Evolutionary conservation across 2,888 invertebrate species (phyloP).

Genomic region (Callimorpha dominula): DNA sequence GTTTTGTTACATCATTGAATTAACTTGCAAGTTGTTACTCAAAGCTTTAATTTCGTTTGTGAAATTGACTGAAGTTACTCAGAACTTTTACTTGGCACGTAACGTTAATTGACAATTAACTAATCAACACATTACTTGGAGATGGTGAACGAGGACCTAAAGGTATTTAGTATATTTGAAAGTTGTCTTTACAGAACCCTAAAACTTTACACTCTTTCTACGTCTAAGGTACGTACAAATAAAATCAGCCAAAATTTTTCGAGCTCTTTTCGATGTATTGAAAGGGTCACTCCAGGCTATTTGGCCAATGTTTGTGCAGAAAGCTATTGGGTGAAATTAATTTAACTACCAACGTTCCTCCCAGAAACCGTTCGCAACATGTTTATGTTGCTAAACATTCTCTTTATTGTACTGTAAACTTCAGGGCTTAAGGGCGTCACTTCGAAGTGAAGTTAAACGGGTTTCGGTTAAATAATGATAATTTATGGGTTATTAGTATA

Average conservation of each 20-base stretch:
- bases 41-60: too few relatives aligned
- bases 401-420: constrained; percentile 13
- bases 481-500: not conserved
- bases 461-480: not conserved
- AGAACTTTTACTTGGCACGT: too few relatives aligned
- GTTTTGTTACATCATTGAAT: too few relatives aligned
- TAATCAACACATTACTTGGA: too few relatives aligned
- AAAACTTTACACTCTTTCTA: not conserved
- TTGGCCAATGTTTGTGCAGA: constrained; percentile 14
- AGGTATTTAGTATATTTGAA: too few relatives aligned
- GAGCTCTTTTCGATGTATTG: constrained; percentile 8
- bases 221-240: constrained; percentile 2
- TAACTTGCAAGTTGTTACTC: too few relatives aligned
- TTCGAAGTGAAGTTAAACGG: not conserved
- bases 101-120: too few relatives aligned
- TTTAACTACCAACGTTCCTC: constrained; percentile 17
- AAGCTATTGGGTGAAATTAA: constrained; percentile 25
- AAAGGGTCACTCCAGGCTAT: constrained; percentile 14
- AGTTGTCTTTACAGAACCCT: not conserved
- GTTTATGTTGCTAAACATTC: constrained; percentile 17
- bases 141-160: too few relatives aligned
- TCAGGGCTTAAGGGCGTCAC: not conserved
- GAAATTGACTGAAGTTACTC: too few relatives aligned
- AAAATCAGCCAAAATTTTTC: constrained; percentile 9
- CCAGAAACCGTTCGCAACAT: constrained; percentile 5